A percentile compares a stretch with the other conserved stretches of the same genome.
These are phyloP conservation scores for Lanius ludovicianus DNA, from an alignment of 2,113 vertebrate species.

Conservation along the genomic window DNA sequence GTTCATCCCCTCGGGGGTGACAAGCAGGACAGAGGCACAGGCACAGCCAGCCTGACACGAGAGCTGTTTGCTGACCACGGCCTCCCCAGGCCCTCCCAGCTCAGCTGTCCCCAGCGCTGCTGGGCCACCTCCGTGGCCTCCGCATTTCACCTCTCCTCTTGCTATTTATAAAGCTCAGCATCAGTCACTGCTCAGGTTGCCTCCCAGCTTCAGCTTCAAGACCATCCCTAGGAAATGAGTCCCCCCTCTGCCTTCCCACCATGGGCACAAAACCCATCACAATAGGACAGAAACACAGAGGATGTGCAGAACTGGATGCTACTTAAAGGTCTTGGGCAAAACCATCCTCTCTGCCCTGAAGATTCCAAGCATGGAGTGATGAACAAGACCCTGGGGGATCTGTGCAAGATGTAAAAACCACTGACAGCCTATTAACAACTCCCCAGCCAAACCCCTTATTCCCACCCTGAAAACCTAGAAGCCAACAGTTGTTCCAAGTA, in stretches of 20 bases:
- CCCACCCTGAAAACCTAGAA: neutral
- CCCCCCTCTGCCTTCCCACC: neutral
- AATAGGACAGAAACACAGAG: neutral
- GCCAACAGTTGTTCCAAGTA: neutral
- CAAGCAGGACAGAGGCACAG: neutral
- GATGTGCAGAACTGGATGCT: neutral
- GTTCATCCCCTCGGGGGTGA: neutral
- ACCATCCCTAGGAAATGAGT: neutral
- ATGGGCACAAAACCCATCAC: neutral
- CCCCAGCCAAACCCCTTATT: neutral
- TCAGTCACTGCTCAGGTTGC: neutral
- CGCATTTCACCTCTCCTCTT: rapidly evolving
- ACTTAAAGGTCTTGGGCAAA: neutral
- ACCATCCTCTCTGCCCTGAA: neutral
- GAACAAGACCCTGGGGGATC: neutral
- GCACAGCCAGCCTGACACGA: neutral
- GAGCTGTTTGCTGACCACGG: neutral
- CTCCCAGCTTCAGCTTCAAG: neutral
- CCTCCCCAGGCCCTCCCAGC: neutral
- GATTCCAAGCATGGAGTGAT: neutral
- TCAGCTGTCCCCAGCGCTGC: neutral
- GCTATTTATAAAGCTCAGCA: neutral
- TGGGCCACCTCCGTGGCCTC: neutral
- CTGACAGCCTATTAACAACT: neutral
- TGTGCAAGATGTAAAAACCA: neutral